Evolutionary conservation across 2,113 vertebrate genomes (phyloP), one percentile per base, ranked within the genome.

Genomic region (Turdus rufiventris): DNA sequence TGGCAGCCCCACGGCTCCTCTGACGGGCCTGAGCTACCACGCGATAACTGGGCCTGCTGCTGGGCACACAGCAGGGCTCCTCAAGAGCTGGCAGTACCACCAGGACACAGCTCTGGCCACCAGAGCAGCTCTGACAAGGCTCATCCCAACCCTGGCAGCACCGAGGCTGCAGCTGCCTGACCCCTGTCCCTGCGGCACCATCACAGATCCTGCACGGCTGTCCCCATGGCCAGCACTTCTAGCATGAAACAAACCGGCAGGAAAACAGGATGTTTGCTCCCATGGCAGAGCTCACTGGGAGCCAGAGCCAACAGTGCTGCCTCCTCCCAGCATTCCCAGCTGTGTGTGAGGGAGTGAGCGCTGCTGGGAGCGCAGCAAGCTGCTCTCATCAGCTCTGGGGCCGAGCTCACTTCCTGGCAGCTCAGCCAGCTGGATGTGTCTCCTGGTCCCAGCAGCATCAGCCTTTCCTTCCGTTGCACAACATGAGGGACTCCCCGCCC

Each of bases 261-360:
- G 76, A 74, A 65, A 77, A 77, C 95, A 93, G 95, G 91, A 91
- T 88, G 95, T 90, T 93, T 88, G 79, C 56, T 93, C 79, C 71
- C 82, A 61, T 10, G 16, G 3, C 42, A 50, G 29, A 73, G 21
- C 28, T 67, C 78, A 4, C 20, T 3, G 65, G 43, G 83, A 90
- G 65, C 47, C 76, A 0, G n/a, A 74, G 72, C 94, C 83, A 77
- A 33, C 23, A 2, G 10, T 1, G 2, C 66, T 29, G 28, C 81
- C 93, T 71, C 88, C 48, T 78, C 93, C 89, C 60, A 7, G 88
- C 70, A 71, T 61, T 38, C 72, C 80, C 81, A 25, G 91, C 88
- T 86, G 90, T 2, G 29, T 33, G 80, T 7, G 21, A 61, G 77
- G 60, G 57, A 45, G 24, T 1, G 54, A 72, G 40, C 0, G 0